phyloP scores from a whole-genome alignment of 2,797 vertebrate genomes.

The Lutjanus campechanus region DNA sequence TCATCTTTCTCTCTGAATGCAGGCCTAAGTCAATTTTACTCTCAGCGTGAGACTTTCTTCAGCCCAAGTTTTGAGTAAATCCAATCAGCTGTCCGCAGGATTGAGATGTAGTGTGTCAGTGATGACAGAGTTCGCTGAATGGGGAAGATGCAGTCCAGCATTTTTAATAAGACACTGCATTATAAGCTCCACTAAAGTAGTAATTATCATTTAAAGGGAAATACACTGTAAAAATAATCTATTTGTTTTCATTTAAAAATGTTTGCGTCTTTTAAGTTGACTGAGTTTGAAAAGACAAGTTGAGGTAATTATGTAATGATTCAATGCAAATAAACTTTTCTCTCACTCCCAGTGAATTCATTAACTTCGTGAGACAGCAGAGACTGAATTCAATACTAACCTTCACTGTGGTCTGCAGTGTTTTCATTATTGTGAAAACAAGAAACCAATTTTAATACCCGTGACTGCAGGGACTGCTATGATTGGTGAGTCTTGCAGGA shows the following conservation, averaged over 20 bases:
- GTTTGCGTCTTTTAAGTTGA: too few relatives aligned
- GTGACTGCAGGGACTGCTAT: too few relatives aligned
- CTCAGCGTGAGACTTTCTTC: conserved; percentile 83
- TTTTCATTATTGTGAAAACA: too few relatives aligned
- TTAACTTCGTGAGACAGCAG: too few relatives aligned
- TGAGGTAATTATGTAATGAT: too few relatives aligned
- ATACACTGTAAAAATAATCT: conserved; percentile 39
- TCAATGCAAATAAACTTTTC: too few relatives aligned
- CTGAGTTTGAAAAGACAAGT: too few relatives aligned
- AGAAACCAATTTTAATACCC: too few relatives aligned
- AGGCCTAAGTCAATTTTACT: conserved; percentile 87
- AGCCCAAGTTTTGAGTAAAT: conserved; percentile 84
- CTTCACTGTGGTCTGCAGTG: too few relatives aligned
- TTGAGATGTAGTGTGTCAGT: conserved; percentile 83
- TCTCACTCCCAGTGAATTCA: too few relatives aligned
- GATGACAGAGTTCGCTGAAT: conserved; percentile 76
- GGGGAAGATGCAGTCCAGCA: conserved; percentile 59
- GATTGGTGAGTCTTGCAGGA: too few relatives aligned
- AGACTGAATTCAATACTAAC: too few relatives aligned
- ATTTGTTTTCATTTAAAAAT: not conserved
- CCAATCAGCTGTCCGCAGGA: conserved; percentile 85
- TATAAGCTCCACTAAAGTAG: conserved; percentile 72
- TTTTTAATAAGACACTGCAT: conserved; percentile 78
- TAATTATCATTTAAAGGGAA: conserved; percentile 76
- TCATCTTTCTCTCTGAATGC: conserved; percentile 82